A percentile compares a stretch with the other conserved stretches of the same genome.
Evolutionary conservation across 2,797 vertebrate genomes (phyloP).

Genomic region (Poeciliopsis turneri): DNA sequence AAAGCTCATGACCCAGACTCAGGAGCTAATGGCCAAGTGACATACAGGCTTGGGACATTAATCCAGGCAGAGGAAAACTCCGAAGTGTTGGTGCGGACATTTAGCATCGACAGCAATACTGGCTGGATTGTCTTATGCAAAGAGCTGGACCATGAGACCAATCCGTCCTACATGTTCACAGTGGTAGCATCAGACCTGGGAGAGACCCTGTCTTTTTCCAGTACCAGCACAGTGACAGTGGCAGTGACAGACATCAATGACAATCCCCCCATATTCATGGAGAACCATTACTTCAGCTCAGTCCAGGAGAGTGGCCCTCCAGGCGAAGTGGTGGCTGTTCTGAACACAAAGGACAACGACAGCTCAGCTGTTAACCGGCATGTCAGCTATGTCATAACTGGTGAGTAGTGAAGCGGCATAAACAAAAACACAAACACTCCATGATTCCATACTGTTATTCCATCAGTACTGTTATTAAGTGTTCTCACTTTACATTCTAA

Average conservation of each 20-base stretch:
- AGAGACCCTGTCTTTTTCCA: slow-evolving; percentile 88
- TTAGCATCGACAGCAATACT: slow-evolving; percentile 91
- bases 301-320: slow-evolving; percentile 93
- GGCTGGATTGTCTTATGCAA: slow-evolving; percentile 95
- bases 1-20: slow-evolving; percentile 89
- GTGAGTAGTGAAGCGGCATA: slow-evolving; percentile 70
- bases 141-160: slow-evolving; percentile 91
- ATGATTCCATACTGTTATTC: neutral
- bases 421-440: neutral
- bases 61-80: slow-evolving; percentile 73
- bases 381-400: slow-evolving; percentile 98
- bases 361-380: slow-evolving; percentile 90
- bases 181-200: slow-evolving; percentile 94
- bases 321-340: slow-evolving; percentile 93
- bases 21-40: slow-evolving; percentile 93
- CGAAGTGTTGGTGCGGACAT: slow-evolving; percentile 79
- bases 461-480: too few species aligned
- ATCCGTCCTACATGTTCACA: slow-evolving; percentile 87
- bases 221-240: slow-evolving; percentile 87
- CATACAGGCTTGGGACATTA: slow-evolving; percentile 85
- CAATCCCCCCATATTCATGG: slow-evolving; percentile 89
- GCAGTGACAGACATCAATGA: slow-evolving; percentile 93
- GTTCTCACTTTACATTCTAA: neutral
- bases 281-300: slow-evolving; percentile 86
- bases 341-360: slow-evolving; percentile 94